Evolutionary conservation across 2,113 vertebrate species (phyloP).

Genomic region (Turdus rufiventris): DNA sequence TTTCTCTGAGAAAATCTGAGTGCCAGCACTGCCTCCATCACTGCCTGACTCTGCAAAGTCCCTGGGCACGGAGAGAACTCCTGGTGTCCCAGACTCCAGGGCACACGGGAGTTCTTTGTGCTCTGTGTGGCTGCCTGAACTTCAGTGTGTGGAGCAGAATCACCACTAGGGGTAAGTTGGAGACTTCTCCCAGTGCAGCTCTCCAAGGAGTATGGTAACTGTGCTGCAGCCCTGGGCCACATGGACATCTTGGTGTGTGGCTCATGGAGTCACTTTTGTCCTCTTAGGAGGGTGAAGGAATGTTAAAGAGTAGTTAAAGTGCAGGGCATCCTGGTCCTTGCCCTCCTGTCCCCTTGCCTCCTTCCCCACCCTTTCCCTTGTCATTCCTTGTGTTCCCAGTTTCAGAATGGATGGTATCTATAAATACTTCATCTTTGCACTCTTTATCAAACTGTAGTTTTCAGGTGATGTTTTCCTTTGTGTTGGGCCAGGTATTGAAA

Average conservation of each 20-base stretch:
- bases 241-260: neutral
- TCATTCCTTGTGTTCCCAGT: neutral
- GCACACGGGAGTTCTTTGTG: accelerated
- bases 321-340: neutral
- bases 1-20: neutral
- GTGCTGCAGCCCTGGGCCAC: neutral
- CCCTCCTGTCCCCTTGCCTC: neutral
- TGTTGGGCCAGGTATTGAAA: neutral
- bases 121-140: neutral
- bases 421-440: neutral
- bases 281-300: neutral
- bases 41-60: neutral
- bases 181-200: neutral
- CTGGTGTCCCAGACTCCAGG: neutral
- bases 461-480: neutral
- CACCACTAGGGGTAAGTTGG: neutral
- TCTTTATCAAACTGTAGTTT: neutral
- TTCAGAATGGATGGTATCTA: neutral
- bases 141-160: neutral
- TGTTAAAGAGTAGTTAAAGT: neutral
- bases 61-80: neutral
- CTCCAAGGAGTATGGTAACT: neutral
- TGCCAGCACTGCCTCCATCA: neutral
- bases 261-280: neutral
- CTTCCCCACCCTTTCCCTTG: neutral